Evolutionary conservation across 2,888 invertebrate species (phyloP), one percentile per base, ranked within the genome.

Genomic region (Bursaphelenchus okinawaensis): DNA sequence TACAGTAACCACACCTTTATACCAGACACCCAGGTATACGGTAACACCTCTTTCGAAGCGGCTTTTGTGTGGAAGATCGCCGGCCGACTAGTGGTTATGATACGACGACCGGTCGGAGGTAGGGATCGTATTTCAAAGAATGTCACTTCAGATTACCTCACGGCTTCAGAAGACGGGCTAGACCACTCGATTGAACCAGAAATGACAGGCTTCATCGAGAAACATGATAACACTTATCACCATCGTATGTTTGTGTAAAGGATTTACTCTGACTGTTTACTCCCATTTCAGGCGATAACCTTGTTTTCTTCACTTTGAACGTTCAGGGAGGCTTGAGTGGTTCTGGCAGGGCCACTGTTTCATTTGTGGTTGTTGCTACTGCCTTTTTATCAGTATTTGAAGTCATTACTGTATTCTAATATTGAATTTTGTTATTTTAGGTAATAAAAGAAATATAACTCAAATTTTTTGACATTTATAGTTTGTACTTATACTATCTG

Each of bases 1-100:
- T 26, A 54, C 26, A 24, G 23, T 54, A 54, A 26, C 16, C 54
- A 22, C 60, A 59, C 60, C 20, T 50, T 50, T 22, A n/a, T 59
- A 24, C 20, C 55, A 9, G 60, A 59, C 19, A 50, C 31, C 16
- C 60, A 59, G n/a, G 19, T 59, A 12, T 8, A 9, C 4, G 60
- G 60, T 29, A 23, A 20, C 4, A 26, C 2, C 29, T 40, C 50
- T 20, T 24, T 59, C 12, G 19, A 16, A 16, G 40, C 60, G 40
- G 60, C 60, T 51, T 59, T 59, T 6, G 60, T 31, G 8, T n/a
- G 22, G 22, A 19, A 59, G 19, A 19, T 59, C 16, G 60, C 28
- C 52, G 60, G 20, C 19, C 31, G 60, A 1, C 29, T 50, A 19
- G 2, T 59, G n/a, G 23, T 59, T n/a, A 59, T 59, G 60, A 40